Evolutionary conservation across 2,888 invertebrate species (phyloP).

Genomic region (Synanthedon andrenaeformis): DNA sequence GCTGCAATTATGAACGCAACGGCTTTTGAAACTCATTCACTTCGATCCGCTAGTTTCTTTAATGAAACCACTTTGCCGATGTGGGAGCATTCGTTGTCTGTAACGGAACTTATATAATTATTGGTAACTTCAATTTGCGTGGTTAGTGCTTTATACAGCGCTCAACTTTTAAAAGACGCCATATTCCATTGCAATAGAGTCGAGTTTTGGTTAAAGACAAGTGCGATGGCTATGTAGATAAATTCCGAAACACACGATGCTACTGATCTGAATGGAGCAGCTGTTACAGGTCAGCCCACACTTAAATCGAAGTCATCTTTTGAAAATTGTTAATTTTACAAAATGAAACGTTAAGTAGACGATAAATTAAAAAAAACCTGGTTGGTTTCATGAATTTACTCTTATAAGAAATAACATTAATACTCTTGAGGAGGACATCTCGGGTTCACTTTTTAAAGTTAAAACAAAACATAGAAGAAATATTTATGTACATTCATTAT

Average conservation of each 20-base stretch:
- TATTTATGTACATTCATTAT: no score
- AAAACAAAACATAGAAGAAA: no score
- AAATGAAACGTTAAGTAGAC: no score
- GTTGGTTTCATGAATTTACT: no score
- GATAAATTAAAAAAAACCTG: no score
- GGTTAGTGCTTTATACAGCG: neutral
- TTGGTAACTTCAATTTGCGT: slow-evolving; percentile 22
- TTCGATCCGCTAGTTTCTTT: slow-evolving; percentile 26
- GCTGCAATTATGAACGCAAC: slow-evolving; percentile 7
- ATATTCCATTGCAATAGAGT: neutral
- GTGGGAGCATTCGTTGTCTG: slow-evolving; percentile 24
- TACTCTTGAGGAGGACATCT: no score
- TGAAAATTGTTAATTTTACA: neutral
- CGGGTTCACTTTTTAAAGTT: no score
- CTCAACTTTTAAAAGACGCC: neutral
- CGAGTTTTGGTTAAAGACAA: neutral
- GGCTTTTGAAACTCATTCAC: slow-evolving; percentile 19
- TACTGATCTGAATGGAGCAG: slow-evolving; percentile 32
- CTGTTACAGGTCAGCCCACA: slow-evolving; percentile 24
- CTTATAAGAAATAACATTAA: no score
- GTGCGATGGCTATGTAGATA: neutral
- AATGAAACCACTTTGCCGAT: slow-evolving; percentile 30
- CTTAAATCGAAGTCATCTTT: slow-evolving; percentile 6
- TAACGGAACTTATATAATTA: slow-evolving; percentile 49
- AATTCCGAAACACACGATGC: neutral